Conservation (phyloP, 2,113 vertebrate genomes). For the Machaerirhynchus nigripectus region DNA sequence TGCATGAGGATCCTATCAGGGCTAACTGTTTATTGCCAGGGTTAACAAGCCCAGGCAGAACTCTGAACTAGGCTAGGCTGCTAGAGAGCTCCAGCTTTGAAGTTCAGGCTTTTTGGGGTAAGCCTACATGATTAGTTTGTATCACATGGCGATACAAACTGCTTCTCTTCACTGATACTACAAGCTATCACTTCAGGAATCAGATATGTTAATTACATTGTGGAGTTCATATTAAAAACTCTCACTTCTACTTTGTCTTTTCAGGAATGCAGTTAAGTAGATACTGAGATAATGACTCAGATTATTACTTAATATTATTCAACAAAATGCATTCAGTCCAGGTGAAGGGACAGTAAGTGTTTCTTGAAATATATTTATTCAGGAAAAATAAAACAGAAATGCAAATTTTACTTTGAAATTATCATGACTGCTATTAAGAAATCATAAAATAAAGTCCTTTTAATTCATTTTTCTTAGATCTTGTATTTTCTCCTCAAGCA, state of each 20-base stretch:
- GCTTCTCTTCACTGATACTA: not conserved
- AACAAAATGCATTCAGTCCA: not conserved
- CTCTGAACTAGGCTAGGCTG: not conserved
- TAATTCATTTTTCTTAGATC: not conserved
- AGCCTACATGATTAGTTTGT: not conserved
- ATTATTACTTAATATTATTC: not conserved
- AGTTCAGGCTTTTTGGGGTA: not conserved
- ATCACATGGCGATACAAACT: not conserved
- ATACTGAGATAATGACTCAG: not conserved
- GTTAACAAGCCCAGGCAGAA: not conserved
- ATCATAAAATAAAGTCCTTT: not conserved
- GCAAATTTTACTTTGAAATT: not conserved
- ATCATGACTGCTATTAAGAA: not conserved
- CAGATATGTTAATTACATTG: not conserved
- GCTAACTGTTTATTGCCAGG: not conserved
- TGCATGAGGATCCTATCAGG: not conserved
- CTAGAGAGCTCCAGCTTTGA: not conserved
- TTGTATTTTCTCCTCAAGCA: not conserved
- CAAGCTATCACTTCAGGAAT: not conserved
- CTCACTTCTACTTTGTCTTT: not conserved
- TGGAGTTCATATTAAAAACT: not conserved
- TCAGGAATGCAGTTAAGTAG: not conserved
- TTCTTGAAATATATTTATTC: not conserved
- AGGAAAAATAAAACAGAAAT: not conserved
- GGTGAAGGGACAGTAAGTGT: not conserved